Evolutionary conservation across 2,113 vertebrate genomes (phyloP).

Genomic region (Rallus limicola): DNA sequence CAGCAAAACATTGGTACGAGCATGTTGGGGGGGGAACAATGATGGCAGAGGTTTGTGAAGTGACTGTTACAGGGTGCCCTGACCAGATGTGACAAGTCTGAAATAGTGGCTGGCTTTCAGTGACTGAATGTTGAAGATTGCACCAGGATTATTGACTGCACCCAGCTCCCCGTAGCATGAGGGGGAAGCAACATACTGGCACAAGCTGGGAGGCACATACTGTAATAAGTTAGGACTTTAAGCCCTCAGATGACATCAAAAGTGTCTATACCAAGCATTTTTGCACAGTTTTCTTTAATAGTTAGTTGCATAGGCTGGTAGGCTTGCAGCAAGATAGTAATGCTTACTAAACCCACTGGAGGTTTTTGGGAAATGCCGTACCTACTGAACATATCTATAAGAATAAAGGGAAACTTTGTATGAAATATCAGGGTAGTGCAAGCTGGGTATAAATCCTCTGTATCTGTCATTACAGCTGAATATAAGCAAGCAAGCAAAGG

Average conservation of each 20-base stretch:
- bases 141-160: not conserved
- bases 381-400: not conserved
- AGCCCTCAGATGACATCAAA: not conserved
- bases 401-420: not conserved
- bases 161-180: too few relatives aligned
- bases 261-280: not conserved
- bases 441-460: not conserved
- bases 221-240: accelerated
- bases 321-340: not conserved
- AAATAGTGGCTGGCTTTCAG: not conserved
- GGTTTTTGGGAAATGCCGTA: not conserved
- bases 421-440: not conserved
- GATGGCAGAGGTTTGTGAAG: not conserved
- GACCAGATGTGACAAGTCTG: not conserved
- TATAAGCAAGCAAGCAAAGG: not conserved
- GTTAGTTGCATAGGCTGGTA: not conserved
- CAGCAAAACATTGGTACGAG: not conserved
- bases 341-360: not conserved
- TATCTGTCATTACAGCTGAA: not conserved
- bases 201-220: not conserved
- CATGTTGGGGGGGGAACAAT: too few relatives aligned
- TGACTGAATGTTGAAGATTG: not conserved
- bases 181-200: not conserved
- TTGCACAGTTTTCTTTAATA: not conserved
- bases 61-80: not conserved